A percentile compares a stretch with the other conserved stretches of the same genome.
Evolutionary conservation across 2,888 invertebrate genomes (phyloP).

Genomic region (Pecten maximus): DNA sequence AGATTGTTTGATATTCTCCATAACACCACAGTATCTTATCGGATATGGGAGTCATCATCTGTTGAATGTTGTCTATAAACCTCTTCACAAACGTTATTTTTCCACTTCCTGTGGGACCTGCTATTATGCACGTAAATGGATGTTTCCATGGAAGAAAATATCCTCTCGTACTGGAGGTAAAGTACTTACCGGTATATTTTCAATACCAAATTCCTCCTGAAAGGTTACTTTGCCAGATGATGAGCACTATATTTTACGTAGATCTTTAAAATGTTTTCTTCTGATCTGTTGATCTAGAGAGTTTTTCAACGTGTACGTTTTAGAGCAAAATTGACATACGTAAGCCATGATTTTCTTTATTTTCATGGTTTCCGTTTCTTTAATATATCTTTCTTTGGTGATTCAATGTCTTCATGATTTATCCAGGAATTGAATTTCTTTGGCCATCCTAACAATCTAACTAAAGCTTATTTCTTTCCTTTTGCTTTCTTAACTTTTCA

Average conservation of each 20-base stretch:
- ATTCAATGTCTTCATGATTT: background rate
- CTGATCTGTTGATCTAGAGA: background rate
- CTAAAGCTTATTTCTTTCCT: constrained; percentile 36
- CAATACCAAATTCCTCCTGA: too few species aligned
- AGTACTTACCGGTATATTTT: background rate
- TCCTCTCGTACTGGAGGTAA: background rate
- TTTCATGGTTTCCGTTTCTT: background rate
- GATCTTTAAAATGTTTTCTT: background rate
- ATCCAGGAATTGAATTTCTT: constrained; percentile 48
- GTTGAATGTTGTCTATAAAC: too few species aligned
- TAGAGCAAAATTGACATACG: background rate
- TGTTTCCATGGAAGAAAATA: background rate
- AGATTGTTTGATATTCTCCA: background rate
- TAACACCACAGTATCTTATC: background rate
- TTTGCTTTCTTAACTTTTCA: background rate
- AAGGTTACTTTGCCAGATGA: background rate
- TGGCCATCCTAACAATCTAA: constrained; percentile 40
- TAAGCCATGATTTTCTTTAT: background rate
- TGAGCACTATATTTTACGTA: too few species aligned
- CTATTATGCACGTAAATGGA: too few species aligned
- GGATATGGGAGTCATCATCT: background rate
- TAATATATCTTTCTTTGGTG: background rate
- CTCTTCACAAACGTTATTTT: too few species aligned
- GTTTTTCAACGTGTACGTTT: background rate
- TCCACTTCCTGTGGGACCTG: too few species aligned